phyloP scores from a whole-genome alignment of 2,113 vertebrate genomes.

The Ancistrus triradiatus region DNA sequence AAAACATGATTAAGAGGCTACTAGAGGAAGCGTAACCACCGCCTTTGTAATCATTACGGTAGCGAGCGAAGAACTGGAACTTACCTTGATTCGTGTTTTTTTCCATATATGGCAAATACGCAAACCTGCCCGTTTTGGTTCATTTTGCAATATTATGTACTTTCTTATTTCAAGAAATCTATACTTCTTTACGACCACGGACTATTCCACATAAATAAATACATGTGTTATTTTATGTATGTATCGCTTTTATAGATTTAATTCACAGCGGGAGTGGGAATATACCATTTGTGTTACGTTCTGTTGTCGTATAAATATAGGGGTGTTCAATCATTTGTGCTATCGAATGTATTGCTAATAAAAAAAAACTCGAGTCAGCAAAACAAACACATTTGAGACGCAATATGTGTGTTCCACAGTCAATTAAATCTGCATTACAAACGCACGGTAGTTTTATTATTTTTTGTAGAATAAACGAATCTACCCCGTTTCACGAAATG shows the following conservation, averaged over 20 bases:
- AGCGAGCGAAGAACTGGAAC: background rate
- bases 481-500: constrained; percentile 27
- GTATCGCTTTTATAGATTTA: background rate
- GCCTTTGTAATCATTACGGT: constrained; percentile 5
- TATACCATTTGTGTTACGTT: background rate
- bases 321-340: background rate
- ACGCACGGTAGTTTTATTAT: too few relatives aligned
- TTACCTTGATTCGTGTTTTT: constrained; percentile 41
- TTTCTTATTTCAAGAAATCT: background rate
- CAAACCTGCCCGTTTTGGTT: background rate
- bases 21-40: too few relatives aligned
- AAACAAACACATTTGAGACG: too few relatives aligned
- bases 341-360: too few relatives aligned
- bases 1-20: too few relatives aligned
- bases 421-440: too few relatives aligned
- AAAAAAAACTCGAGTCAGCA: too few relatives aligned
- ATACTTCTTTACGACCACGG: background rate
- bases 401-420: too few relatives aligned
- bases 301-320: background rate
- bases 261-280: background rate
- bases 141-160: background rate
- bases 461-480: background rate
- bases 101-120: constrained; percentile 47
- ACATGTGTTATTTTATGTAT: background rate
- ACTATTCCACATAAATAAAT: background rate